Conservation (phyloP, 2,797 vertebrate genomes). For the Cryptoprocta ferox region DNA sequence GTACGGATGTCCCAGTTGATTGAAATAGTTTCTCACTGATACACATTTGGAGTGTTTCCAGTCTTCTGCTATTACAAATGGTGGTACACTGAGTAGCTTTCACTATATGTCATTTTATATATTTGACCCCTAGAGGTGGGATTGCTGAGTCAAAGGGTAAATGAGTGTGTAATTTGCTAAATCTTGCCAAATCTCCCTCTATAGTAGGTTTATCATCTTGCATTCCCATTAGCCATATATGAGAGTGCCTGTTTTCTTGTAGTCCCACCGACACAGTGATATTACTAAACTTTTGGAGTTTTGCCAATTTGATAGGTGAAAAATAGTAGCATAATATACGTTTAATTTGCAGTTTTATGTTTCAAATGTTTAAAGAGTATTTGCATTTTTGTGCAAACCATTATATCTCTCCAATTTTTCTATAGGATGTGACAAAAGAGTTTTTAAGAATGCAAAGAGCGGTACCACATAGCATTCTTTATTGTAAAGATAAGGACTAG, state of each 20-base stretch:
- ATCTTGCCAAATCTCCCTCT: neutral
- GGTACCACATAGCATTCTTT: neutral
- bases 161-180: neutral
- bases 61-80: constrained; percentile 14
- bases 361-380: neutral
- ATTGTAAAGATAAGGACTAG: constrained; percentile 23
- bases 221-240: neutral
- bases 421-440: neutral
- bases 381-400: neutral
- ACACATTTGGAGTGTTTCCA: neutral
- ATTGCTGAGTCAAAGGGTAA: neutral
- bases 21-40: neutral
- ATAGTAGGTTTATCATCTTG: neutral
- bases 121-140: neutral
- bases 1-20: neutral
- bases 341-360: constrained; percentile 22
- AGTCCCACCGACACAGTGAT: neutral
- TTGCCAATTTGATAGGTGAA: neutral
- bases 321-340: neutral
- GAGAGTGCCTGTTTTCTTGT: neutral
- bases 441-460: constrained; percentile 28
- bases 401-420: constrained; percentile 28
- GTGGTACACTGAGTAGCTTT: neutral
- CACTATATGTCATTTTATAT: neutral
- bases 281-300: neutral